Evolutionary conservation across 2,888 invertebrate species (phyloP).

Genomic region (Osedax fenrisi): DNA sequence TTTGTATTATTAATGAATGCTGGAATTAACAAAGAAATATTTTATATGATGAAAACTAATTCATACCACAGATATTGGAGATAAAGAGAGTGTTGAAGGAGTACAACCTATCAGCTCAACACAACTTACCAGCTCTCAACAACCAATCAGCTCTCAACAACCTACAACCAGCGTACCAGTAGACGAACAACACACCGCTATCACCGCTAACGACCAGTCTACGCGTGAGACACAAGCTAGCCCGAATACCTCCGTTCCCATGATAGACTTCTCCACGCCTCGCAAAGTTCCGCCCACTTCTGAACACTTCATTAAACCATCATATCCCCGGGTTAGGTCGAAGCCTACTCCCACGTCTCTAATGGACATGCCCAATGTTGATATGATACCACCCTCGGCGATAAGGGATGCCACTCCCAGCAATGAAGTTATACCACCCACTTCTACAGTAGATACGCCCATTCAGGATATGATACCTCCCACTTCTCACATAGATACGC

Average conservation of each 20-base stretch:
- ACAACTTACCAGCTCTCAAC: too few relatives aligned
- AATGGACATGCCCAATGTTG: not conserved
- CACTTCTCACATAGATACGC: not conserved
- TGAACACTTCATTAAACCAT: not conserved
- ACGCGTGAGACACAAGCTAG: too few relatives aligned
- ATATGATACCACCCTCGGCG: not conserved
- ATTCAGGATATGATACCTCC: not conserved
- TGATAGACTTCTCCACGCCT: not conserved
- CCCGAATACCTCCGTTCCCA: not conserved
- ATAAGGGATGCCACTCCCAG: not conserved
- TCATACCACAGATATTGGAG: too few relatives aligned
- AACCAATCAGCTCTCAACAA: too few relatives aligned
- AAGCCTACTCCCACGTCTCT: not conserved
- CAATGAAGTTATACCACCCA: not conserved
- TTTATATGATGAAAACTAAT: too few relatives aligned
- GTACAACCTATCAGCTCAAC: too few relatives aligned
- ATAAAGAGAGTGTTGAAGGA: too few relatives aligned
- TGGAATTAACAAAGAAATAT: too few relatives aligned
- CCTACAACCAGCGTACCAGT: too few relatives aligned
- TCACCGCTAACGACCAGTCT: too few relatives aligned
- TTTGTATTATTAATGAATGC: too few relatives aligned
- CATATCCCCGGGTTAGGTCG: not conserved
- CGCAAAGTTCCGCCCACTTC: not conserved
- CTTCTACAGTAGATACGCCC: not conserved
- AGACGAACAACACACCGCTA: too few relatives aligned